Evolutionary conservation across 2,113 vertebrate genomes (phyloP).

Genomic region (Spheniscus mendiculus): DNA sequence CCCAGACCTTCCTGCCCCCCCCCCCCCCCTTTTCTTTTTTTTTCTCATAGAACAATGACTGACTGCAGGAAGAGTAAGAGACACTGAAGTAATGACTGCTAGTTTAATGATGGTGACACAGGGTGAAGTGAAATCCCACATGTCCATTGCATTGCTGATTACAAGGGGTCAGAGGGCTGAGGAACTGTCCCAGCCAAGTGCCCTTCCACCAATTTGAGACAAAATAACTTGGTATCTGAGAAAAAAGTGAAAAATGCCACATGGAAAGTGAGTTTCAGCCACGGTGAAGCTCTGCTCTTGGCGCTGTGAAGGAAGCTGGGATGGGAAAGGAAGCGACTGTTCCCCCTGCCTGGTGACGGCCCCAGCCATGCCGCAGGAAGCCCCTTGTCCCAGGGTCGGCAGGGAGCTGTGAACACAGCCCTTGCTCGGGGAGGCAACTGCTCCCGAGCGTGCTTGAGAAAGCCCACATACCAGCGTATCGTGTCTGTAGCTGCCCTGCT

Average conservation of each 20-base stretch:
- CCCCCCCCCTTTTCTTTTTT: background rate
- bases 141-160: background rate
- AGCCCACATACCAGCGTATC: background rate
- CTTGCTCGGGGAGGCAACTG: background rate
- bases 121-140: background rate
- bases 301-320: background rate
- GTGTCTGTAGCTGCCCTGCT: background rate
- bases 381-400: background rate
- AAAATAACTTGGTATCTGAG: background rate
- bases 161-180: background rate
- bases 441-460: background rate
- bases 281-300: background rate
- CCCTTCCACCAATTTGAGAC: background rate
- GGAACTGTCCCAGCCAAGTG: background rate
- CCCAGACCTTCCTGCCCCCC: background rate
- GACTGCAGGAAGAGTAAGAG: background rate
- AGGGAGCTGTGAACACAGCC: background rate
- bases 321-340: background rate
- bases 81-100: background rate
- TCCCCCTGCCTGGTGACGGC: too few relatives aligned
- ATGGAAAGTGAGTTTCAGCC: background rate
- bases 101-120: background rate
- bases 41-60: rapidly evolving
- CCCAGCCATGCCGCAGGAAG: background rate
- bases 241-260: background rate